Percentiles rank a stretch among this genome's conserved stretches.
Conservation (phyloP, 2,113 vertebrate species). For the Lanius collurio region DNA sequence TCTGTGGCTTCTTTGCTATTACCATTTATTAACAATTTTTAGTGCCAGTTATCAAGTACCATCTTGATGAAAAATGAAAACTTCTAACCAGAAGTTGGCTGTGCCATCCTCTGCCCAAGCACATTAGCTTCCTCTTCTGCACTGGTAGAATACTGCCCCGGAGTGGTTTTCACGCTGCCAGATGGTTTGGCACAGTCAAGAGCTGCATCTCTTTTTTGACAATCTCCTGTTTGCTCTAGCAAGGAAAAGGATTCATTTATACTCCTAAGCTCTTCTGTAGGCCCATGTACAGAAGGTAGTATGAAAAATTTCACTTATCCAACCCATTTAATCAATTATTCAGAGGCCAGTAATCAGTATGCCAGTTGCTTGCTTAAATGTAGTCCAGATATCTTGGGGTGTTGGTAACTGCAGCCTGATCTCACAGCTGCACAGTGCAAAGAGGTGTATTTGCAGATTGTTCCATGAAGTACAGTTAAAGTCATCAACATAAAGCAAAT, state of each 20-base stretch:
- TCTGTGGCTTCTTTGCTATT: background rate
- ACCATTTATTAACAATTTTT: background rate
- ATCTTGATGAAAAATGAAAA: conserved; percentile 54
- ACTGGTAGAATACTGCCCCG: conserved; percentile 71
- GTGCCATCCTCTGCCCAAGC: conserved; percentile 79
- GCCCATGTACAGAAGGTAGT: background rate
- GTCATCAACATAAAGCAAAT: background rate
- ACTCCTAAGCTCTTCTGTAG: conserved; percentile 6
- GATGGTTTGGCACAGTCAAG: conserved; percentile 53
- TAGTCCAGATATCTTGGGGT: background rate
- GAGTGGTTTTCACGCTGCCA: conserved; percentile 68
- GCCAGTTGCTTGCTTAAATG: background rate
- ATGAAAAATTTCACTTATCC: conserved; percentile 16
- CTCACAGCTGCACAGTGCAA: background rate
- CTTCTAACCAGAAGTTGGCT: conserved; percentile 76
- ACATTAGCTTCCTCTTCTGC: conserved; percentile 67
- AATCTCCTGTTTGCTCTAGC: conserved; percentile 73
- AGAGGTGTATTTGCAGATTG: background rate
- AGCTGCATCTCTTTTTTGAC: conserved; percentile 72
- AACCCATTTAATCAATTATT: background rate
- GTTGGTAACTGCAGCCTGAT: conserved; percentile 17
- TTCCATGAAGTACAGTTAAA: background rate
- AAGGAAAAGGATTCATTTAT: conserved; percentile 68
- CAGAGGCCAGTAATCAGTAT: background rate
- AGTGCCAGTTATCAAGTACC: conserved; percentile 53